A percentile compares a stretch with the other conserved stretches of the same genome.
These are phyloP conservation scores for Heteronetta atricapilla DNA, from an alignment of 2,113 vertebrate species.

Conservation along the genomic window DNA sequence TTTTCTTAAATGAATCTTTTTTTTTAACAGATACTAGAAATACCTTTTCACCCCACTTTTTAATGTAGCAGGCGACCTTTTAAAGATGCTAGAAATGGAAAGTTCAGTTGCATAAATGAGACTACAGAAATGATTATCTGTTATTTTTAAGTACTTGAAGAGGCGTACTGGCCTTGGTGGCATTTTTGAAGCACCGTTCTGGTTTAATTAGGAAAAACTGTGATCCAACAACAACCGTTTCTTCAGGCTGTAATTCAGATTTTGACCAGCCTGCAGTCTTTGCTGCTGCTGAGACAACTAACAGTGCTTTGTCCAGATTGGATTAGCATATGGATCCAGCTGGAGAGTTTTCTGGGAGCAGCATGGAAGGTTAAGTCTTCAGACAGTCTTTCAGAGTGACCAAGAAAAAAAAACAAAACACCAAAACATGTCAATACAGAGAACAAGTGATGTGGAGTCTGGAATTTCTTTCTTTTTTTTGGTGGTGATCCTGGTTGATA, in stretches of 20 bases:
- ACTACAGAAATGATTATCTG: background rate
- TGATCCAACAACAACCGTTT: slow-evolving; percentile 4
- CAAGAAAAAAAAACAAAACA: background rate
- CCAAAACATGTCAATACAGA: background rate
- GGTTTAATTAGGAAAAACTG: slow-evolving; percentile 19
- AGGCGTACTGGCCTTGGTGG: background rate
- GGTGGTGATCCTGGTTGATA: background rate
- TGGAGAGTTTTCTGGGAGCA: background rate
- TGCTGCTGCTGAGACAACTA: background rate
- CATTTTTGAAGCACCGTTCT: background rate
- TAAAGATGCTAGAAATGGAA: background rate
- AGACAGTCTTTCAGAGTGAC: background rate
- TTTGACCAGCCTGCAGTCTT: background rate
- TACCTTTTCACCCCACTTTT: background rate
- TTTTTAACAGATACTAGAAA: background rate
- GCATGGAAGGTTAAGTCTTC: background rate
- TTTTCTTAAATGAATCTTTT: background rate
- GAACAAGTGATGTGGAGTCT: background rate
- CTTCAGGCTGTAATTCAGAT: slow-evolving; percentile 23
- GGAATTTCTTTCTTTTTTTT: too few species aligned
- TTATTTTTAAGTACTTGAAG: background rate
- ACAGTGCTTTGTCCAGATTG: background rate
- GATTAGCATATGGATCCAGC: background rate
- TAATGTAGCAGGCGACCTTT: background rate
- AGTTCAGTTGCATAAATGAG: background rate